These are phyloP conservation scores for Sebastes oblongus DNA, from an alignment of 2,797 vertebrate genomes.

Conservation along the genomic window DNA sequence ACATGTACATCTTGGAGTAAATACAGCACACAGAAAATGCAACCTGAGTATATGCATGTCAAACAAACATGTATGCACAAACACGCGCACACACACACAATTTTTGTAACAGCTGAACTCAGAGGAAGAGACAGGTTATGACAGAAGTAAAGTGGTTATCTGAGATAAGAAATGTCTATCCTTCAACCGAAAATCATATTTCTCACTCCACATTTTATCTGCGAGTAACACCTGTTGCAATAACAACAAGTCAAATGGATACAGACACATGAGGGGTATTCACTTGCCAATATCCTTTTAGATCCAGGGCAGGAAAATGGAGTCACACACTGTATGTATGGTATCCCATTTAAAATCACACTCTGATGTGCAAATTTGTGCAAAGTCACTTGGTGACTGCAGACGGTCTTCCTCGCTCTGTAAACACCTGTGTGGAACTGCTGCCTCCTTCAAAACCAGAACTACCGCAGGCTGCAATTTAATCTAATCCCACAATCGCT, in stretches of 20 bases:
- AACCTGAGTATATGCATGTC: slow-evolving; percentile 37
- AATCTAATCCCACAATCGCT: slow-evolving; percentile 53
- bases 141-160: slow-evolving; percentile 78
- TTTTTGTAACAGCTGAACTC: slow-evolving; percentile 49
- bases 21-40: slow-evolving; percentile 11
- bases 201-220: slow-evolving; percentile 78
- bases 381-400: slow-evolving; percentile 41
- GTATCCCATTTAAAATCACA: slow-evolving; percentile 56
- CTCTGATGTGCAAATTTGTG: slow-evolving; percentile 68
- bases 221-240: slow-evolving; percentile 76
- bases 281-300: slow-evolving; percentile 68
- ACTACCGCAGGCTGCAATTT: slow-evolving; percentile 47
- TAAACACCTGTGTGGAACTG: slow-evolving; percentile 34
- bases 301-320: slow-evolving; percentile 50
- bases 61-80: slow-evolving; percentile 22
- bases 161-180: slow-evolving; percentile 78
- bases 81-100: slow-evolving; percentile 12
- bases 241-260: slow-evolving; percentile 75
- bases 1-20: neutral
- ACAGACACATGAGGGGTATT: slow-evolving; percentile 71
- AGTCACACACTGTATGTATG: slow-evolving; percentile 42
- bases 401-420: slow-evolving; percentile 18
- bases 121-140: slow-evolving; percentile 70
- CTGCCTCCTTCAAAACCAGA: slow-evolving; percentile 19
- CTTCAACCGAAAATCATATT: slow-evolving; percentile 78